A percentile compares a stretch with the other conserved stretches of the same genome.
Conservation (phyloP, 2,113 vertebrate genomes). For the Eleginops maclovinus region DNA sequence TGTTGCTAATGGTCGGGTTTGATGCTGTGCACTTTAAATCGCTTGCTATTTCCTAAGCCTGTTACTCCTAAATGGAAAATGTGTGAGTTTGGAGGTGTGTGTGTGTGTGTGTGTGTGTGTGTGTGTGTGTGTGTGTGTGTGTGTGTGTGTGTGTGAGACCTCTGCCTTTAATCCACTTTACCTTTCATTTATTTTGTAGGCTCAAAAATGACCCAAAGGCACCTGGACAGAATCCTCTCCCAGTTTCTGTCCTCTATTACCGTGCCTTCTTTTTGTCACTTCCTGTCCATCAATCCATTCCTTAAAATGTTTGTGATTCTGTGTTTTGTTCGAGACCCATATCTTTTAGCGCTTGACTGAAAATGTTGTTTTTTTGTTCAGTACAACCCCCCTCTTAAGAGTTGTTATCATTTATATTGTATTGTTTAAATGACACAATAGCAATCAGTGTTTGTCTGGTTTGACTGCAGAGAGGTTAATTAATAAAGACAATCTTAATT, state of each 20-base stretch:
- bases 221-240: constrained; percentile 29
- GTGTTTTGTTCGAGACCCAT: neutral
- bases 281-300: neutral
- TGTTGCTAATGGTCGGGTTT: constrained; percentile 67
- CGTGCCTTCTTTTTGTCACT: neutral
- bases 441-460: neutral
- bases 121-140: constrained; percentile 23
- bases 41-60: constrained; percentile 74
- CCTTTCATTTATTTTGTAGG: constrained; percentile 70
- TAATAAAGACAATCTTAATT: constrained; percentile 14
- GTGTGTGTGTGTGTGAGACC: constrained; percentile 53
- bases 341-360: neutral
- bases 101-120: constrained; percentile 15
- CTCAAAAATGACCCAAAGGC: constrained; percentile 61
- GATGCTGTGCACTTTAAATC: constrained; percentile 65
- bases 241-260: neutral
- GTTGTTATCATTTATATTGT: neutral
- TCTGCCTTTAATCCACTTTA: constrained; percentile 77
- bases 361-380: too few relatives aligned
- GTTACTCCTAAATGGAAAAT: constrained; percentile 76
- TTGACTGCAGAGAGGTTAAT: neutral
- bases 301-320: neutral
- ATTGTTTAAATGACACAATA: neutral
- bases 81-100: constrained; percentile 45
- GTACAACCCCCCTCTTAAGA: neutral